A percentile compares a stretch with the other conserved stretches of the same genome.
Conservation (phyloP, 1,140 invertebrate species). For the Trichonephila inaurata region DNA sequence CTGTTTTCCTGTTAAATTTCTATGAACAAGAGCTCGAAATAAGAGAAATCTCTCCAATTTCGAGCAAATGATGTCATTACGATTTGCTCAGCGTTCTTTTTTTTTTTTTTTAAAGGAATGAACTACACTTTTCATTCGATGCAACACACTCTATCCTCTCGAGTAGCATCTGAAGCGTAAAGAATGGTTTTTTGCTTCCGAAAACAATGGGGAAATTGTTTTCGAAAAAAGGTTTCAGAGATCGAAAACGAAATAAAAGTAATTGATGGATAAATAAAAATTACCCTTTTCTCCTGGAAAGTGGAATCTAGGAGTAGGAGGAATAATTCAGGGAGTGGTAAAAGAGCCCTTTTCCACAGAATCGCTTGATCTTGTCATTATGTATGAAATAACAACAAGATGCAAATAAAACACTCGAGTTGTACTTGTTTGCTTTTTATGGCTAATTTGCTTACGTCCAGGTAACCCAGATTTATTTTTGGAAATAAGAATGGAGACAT, state of each 20-base stretch:
- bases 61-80: not conserved
- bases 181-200: not conserved
- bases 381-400: not conserved
- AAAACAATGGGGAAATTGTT: conserved; percentile 6
- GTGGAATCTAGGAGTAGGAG: not conserved
- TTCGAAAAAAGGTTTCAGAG: not conserved
- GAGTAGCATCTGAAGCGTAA: not conserved
- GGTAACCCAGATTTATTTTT: not conserved
- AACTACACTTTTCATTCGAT: not conserved
- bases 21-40: not conserved
- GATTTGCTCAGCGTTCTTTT: not conserved
- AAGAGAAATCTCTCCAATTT: not conserved
- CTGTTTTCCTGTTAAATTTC: not conserved
- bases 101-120: too few relatives aligned
- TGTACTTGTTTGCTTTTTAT: not conserved
- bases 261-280: not conserved
- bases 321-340: not conserved
- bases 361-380: not conserved
- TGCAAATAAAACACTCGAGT: not conserved
- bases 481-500: not conserved
- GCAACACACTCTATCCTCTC: not conserved
- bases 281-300: not conserved
- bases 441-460: not conserved
- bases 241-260: not conserved
- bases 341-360: not conserved